These are phyloP conservation scores for Alfaro cultratus DNA, from an alignment of 2,797 vertebrate genomes.

Conservation along the genomic window DNA sequence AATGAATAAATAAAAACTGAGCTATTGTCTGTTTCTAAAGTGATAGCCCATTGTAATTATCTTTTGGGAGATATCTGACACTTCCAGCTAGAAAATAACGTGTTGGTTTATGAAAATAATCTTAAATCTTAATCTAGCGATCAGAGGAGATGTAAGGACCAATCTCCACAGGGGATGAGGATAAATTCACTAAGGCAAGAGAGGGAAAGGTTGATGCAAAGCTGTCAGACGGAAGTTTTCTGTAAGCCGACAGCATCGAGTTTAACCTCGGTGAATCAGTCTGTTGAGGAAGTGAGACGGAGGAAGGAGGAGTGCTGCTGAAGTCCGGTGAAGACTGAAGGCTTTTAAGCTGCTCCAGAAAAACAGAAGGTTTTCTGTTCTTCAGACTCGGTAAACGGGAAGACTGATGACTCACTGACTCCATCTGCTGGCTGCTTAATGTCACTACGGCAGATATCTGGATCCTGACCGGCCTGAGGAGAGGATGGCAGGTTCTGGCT, in stretches of 20 bases:
- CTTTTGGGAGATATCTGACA: neutral
- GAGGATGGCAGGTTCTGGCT: neutral
- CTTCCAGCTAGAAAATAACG: neutral
- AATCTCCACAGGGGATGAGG: conserved; percentile 22
- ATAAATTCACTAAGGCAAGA: conserved; percentile 17
- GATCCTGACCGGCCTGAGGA: neutral
- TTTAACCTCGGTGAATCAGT: neutral
- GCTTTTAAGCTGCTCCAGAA: conserved; percentile 8
- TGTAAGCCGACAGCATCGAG: neutral
- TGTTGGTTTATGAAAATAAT: neutral
- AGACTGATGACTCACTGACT: conserved; percentile 3
- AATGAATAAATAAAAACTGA: neutral
- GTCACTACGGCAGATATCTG: neutral
- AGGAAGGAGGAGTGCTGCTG: neutral
- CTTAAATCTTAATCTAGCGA: neutral
- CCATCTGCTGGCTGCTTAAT: conserved; percentile 15
- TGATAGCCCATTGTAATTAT: neutral
- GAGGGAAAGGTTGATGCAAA: neutral
- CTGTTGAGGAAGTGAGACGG: neutral
- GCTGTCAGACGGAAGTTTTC: neutral
- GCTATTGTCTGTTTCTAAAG: neutral
- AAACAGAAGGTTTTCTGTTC: neutral
- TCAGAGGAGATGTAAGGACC: conserved; percentile 10
- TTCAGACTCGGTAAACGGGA: neutral
- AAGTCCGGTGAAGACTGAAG: neutral